Evolutionary conservation across 2,113 vertebrate species (phyloP), one percentile per base, ranked within the genome.

Genomic region (Pituophis catenifer): DNA sequence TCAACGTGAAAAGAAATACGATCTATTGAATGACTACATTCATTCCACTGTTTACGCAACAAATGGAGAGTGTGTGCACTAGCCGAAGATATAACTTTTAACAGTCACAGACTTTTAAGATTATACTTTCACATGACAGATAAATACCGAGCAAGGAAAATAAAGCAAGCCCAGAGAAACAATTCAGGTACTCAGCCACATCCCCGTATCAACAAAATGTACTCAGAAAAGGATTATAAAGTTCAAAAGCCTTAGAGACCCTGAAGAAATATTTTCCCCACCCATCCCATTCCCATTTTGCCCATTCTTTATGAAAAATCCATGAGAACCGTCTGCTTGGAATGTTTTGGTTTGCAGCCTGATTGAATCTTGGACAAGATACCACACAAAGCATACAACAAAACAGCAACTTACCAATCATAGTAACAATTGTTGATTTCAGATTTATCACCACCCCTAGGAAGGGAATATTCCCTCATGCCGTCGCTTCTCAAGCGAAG

Each of bases 321-420:
- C 95, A 96, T 97, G 97, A 97, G 97, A 97, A 96, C 96, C 94
- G 94, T 91, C 96, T 92, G 89, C 95, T 90, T 96, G 97, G 97
- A 97, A 97, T 97, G 96, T 91, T 96, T 97, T 97, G 96, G 96
- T 95, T 96, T 95, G 94, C 95, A 96, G 96, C 96, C 95, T 96
- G 95, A 97, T 96, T 97, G 94, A 97, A 97, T 96, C 95, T 97
- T 96, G 96, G 96, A 97, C 93, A 96, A 97, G 91, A 96, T 89
- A 93, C 88, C 96, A 90, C 55, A 93, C 85, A 95, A 94, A 96
- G 92, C 95, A 93, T 88, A 33, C 33, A 90, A 65, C 57, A 91
- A 29, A 53, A 2, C 4, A 97, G 95, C 93, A 97, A 90, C 90
- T 94, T 95, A 96, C 97, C 96, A 96, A 96, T 96, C 96, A 97